Evolutionary conservation across 2,888 invertebrate genomes (phyloP).

Genomic region (Leptinotarsa rubiginosa): DNA sequence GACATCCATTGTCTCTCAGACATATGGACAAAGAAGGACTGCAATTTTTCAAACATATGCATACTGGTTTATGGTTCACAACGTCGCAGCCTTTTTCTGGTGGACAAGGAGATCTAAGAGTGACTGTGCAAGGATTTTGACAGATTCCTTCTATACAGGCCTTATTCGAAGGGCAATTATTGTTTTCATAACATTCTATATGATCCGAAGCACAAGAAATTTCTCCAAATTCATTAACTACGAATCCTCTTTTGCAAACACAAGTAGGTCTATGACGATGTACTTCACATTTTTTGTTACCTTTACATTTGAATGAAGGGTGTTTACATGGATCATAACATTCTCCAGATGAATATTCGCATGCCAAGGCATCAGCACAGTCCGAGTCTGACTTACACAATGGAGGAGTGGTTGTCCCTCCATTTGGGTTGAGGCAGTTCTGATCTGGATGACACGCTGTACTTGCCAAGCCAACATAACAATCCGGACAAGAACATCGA

Average conservation of each 20-base stretch:
- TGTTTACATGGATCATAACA: slow-evolving; percentile 85
- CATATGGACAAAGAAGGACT: slow-evolving; percentile 88
- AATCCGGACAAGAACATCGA: slow-evolving; percentile 89
- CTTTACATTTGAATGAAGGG: slow-evolving; percentile 78
- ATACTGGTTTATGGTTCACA: slow-evolving; percentile 86
- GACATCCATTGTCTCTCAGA: slow-evolving; percentile 89
- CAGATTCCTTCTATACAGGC: slow-evolving; percentile 87
- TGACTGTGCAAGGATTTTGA: slow-evolving; percentile 85
- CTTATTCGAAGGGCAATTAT: slow-evolving; percentile 87
- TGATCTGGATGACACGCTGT: slow-evolving; percentile 84
- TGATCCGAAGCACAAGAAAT: slow-evolving; percentile 85
- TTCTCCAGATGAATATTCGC: slow-evolving; percentile 76
- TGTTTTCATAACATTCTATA: slow-evolving; percentile 82
- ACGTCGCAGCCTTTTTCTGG: slow-evolving; percentile 89
- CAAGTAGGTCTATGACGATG: slow-evolving; percentile 87
- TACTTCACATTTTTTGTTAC: slow-evolving; percentile 90
- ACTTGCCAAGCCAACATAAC: slow-evolving; percentile 86
- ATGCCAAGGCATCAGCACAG: slow-evolving; percentile 81
- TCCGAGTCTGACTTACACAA: slow-evolving; percentile 77
- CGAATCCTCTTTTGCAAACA: slow-evolving; percentile 89
- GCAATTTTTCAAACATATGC: slow-evolving; percentile 89
- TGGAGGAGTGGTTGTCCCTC: slow-evolving; percentile 70
- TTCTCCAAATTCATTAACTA: slow-evolving; percentile 88
- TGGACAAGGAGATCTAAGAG: slow-evolving; percentile 76
- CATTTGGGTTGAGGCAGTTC: slow-evolving; percentile 76